Evolutionary conservation across 1,140 invertebrate genomes (phyloP), one percentile per base, ranked within the genome.

Genomic region (Dreissena polymorpha): DNA sequence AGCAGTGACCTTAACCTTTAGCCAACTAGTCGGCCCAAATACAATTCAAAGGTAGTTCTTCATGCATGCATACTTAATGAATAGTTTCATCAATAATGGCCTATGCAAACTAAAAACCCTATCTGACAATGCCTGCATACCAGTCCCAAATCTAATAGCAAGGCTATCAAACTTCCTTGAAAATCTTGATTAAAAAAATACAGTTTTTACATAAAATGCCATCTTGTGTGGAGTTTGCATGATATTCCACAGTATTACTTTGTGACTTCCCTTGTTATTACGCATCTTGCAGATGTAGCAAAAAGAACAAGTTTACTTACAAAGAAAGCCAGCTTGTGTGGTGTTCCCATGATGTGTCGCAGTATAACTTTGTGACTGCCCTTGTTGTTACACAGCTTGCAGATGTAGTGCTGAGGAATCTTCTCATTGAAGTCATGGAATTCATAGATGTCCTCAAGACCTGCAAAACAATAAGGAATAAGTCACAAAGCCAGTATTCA

Each of bases 331-430:
- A 80, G 53, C 64, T 80, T 80, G 55, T 80, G 78, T 21, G 78
- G 78, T 18, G 55, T 71, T 13, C 78, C 78, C 55, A 72, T 51
- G 8, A 80, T 72, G 50, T 80, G 78, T 27, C 53, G 69, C 2
- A 80, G 23, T 53, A 80, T 80, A 18, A 80, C 50, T 18, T 71
- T 71, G 50, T 72, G 53, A 57, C 67, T 70, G 16, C 78, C 78
- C 63, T 80, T 80, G 29, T 80, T 80, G 39, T 80, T 80, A 72
- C 78, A 80, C 23, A 80, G 69, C 55, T 80, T 80, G 64, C 78
- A 80, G 2, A 80, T 60, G 53, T 72, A 80, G 53, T 65, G 65
- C 6, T 67, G 70, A 18, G 78, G 78, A 16, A 21, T 50, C n/a
- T 23, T 55, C 1, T 57, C n/a, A 14, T 51, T 14, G 49, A 71